Conservation (phyloP, 2,888 invertebrate genomes). For the Thelaira solivaga region DNA sequence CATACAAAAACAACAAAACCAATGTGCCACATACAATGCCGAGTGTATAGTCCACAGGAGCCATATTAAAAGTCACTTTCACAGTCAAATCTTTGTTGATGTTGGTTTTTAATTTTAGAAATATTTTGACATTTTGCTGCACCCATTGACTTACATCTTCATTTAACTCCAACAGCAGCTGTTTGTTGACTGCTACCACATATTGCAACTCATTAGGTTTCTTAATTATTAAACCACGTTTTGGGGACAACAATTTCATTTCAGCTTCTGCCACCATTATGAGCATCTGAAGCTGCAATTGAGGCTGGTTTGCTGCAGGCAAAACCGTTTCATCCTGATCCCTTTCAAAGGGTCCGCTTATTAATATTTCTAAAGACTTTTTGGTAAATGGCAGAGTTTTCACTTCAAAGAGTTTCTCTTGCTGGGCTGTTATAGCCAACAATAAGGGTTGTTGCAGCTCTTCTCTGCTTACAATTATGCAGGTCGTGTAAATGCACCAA, state of each 20-base stretch:
- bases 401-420: conserved; percentile 12
- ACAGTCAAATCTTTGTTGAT: conserved; percentile 73
- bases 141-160: conserved; percentile 38
- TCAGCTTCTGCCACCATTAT: not conserved
- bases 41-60: conserved; percentile 81
- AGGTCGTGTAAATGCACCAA: conserved; percentile 82
- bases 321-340: not conserved
- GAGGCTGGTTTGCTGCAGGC: not conserved
- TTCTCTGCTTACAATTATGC: conserved; percentile 82
- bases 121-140: conserved; percentile 38
- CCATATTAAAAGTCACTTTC: conserved; percentile 79
- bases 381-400: not conserved
- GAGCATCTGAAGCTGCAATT: conserved; percentile 24
- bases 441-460: conserved; percentile 80
- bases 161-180: conserved; percentile 55
- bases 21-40: conserved; percentile 85
- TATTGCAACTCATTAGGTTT: conserved; percentile 71
- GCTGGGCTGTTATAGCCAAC: conserved; percentile 77
- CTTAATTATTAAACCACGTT: conserved; percentile 59
- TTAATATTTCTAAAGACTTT: not conserved
- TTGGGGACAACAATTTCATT: conserved; percentile 4
- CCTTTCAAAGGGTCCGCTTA: conserved; percentile 49
- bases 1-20: conserved; percentile 84
- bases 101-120: conserved; percentile 63
- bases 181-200: conserved; percentile 71